Conservation (phyloP, 1,140 invertebrate species). For the Drosophila nigrodunni region DNA sequence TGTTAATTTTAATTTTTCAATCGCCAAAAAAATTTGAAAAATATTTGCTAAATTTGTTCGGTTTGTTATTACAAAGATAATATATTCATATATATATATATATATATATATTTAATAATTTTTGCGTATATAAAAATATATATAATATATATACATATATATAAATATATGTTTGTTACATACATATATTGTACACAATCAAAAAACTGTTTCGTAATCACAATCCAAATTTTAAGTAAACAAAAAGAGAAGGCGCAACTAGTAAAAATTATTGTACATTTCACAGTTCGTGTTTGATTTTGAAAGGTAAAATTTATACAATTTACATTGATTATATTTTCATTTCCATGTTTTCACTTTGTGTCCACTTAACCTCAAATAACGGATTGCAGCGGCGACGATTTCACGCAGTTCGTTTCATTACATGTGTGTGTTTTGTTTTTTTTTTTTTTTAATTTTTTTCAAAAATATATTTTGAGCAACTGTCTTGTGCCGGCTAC, state of each 20-base stretch:
- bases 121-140: no score
- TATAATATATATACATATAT: no score
- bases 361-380: conserved; percentile 63
- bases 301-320: conserved; percentile 55
- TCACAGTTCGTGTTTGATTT: conserved; percentile 14
- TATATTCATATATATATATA: no score
- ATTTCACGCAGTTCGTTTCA: conserved; percentile 44
- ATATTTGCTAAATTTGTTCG: conserved; percentile 34
- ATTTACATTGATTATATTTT: conserved; percentile 35
- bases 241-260: conserved; percentile 27
- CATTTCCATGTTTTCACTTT: conserved; percentile 12
- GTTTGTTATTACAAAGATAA: conserved; percentile 51
- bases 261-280: conserved; percentile 40
- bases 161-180: no score
- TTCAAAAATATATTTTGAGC: conserved; percentile 68
- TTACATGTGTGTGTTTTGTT: conserved; percentile 7
- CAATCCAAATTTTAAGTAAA: conserved; percentile 28
- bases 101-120: no score
- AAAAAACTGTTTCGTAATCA: conserved; percentile 76
- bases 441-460: conserved; percentile 63
- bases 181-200: conserved; percentile 21
- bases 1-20: conserved; percentile 29
- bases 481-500: conserved; percentile 62
- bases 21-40: conserved; percentile 18
- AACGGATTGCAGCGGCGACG: conserved; percentile 41